Percentiles rank a stretch among this genome's conserved stretches.
Evolutionary conservation across 1,140 invertebrate genomes (phyloP).

Genomic region (Musca vetustissima): DNA sequence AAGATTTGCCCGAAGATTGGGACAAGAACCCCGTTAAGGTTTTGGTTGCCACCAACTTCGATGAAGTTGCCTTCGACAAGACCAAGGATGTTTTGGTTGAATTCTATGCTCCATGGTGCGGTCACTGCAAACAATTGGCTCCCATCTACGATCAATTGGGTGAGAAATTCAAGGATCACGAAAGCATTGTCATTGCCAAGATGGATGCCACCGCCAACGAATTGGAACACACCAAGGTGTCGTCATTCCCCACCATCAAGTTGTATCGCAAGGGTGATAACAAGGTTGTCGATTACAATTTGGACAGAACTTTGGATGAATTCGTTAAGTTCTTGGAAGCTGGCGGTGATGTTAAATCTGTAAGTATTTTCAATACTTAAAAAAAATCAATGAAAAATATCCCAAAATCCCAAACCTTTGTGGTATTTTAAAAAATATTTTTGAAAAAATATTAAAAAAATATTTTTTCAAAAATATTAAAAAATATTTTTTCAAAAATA

Average conservation of each 20-base stretch:
- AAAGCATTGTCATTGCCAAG: slow-evolving; percentile 91
- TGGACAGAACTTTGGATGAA: slow-evolving; percentile 91
- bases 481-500: too few relatives aligned
- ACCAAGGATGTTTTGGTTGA: slow-evolving; percentile 95
- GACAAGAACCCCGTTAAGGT: slow-evolving; percentile 92
- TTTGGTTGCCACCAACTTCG: slow-evolving; percentile 94
- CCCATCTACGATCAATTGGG: slow-evolving; percentile 89
- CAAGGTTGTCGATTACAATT: slow-evolving; percentile 92
- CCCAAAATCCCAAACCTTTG: too few relatives aligned
- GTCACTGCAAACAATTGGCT: slow-evolving; percentile 94
- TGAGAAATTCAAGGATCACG: slow-evolving; percentile 81
- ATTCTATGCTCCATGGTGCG: slow-evolving; percentile 98
- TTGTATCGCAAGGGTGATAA: slow-evolving; percentile 92
- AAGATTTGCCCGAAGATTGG: slow-evolving; percentile 97
- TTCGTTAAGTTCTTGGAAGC: slow-evolving; percentile 89
- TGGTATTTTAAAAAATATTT: neutral
- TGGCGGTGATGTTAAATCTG: slow-evolving; percentile 47
- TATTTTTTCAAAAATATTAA: too few relatives aligned
- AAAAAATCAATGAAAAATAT: neutral
- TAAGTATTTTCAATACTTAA: neutral
- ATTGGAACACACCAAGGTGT: slow-evolving; percentile 91
- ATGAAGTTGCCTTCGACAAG: slow-evolving; percentile 86
- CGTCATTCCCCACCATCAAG: slow-evolving; percentile 96
- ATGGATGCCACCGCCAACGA: slow-evolving; percentile 99
- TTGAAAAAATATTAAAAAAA: too few relatives aligned